phyloP scores from a whole-genome alignment of 2,113 vertebrate species.

The Petroica traversi region DNA sequence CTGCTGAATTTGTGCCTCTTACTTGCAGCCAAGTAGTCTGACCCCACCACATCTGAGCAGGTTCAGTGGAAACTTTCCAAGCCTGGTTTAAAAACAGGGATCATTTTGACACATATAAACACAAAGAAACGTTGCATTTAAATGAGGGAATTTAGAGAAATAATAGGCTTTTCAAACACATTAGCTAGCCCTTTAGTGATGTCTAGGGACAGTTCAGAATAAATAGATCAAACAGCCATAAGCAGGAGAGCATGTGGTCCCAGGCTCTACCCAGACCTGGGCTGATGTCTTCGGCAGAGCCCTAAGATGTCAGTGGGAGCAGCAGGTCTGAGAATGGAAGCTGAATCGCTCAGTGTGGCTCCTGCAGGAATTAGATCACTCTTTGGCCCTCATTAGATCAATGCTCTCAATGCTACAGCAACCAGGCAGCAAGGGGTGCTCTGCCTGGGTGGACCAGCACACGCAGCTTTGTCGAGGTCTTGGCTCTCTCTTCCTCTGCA shows the following conservation, averaged over 20 bases:
- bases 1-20: neutral
- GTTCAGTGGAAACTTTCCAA: neutral
- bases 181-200: neutral
- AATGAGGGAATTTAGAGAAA: neutral
- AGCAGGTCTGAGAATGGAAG: neutral
- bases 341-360: neutral
- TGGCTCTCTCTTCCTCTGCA: neutral
- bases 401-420: neutral
- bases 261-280: neutral
- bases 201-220: neutral
- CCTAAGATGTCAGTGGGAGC: neutral
- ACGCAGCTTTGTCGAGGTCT: fast-evolving
- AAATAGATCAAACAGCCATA: neutral
- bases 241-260: neutral
- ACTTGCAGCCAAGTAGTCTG: neutral
- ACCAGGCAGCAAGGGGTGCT: neutral
- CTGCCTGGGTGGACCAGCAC: neutral
- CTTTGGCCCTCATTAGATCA: neutral
- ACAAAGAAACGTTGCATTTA: neutral
- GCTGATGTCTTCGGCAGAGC: neutral
- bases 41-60: neutral
- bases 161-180: neutral
- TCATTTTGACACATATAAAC: neutral
- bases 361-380: neutral
- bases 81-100: neutral